Evolutionary conservation across 2,797 vertebrate genomes (phyloP).

Genomic region (Phyllotis vaccarum): DNA sequence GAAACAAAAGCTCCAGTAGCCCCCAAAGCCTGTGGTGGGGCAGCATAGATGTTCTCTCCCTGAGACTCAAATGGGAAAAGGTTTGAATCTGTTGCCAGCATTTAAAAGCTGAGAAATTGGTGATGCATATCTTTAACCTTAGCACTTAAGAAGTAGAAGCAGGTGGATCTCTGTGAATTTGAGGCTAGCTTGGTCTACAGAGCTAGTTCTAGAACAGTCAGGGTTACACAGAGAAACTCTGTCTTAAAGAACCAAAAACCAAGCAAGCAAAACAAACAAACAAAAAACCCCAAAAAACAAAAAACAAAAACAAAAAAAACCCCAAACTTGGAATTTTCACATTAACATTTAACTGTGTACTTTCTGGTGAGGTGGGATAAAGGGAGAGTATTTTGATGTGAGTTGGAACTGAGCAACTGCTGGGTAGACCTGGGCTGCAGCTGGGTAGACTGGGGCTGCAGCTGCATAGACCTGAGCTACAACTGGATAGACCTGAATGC

Average conservation of each 20-base stretch:
- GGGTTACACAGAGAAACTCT: background rate
- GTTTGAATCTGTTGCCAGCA: background rate
- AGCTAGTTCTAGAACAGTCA: background rate
- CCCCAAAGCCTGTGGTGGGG: background rate
- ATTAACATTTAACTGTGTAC: background rate
- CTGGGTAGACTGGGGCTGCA: no score
- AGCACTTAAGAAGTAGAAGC: background rate
- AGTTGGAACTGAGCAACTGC: background rate
- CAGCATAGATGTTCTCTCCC: fast-evolving
- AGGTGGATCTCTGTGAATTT: background rate
- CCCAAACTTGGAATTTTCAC: background rate
- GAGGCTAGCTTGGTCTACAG: background rate
- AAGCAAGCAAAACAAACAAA: background rate
- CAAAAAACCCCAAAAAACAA: background rate
- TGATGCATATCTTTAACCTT: background rate
- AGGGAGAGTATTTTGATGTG: background rate
- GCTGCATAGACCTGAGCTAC: background rate
- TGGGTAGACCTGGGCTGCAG: no score
- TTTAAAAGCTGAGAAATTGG: background rate
- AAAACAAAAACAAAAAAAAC: background rate
- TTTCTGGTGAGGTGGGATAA: background rate
- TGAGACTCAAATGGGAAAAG: background rate
- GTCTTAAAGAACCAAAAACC: background rate
- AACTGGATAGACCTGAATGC: background rate
- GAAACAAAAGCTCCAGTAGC: background rate